Base-by-base conservation (phyloP, 2,888 invertebrate species). In the Leptinotarsa rubiginosa region DNA sequence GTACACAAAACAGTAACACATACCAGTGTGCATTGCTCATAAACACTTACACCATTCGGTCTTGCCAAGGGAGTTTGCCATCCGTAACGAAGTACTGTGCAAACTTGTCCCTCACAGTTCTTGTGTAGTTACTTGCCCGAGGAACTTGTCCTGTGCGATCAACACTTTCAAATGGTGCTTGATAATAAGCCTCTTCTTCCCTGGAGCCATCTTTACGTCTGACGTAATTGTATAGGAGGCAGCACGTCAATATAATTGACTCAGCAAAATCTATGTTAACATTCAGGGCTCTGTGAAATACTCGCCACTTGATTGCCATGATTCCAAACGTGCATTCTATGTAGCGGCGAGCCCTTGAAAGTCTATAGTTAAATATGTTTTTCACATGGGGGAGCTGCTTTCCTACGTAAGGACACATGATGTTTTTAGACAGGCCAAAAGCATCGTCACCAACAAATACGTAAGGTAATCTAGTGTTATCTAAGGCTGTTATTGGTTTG, bases 301-400 rank as follows among this genome's bases (percentile, higher is more conserved):
- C 50, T 59, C 70, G 65, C 70, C 74, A 74, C 52, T 65, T 70
- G 41, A 70, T 74, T 47, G 70, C 22, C 52, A 74, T 47, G 25
- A 70, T 70, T 3, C 74, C 74, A 74, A 74, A 73, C 18, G 56
- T 50, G 47, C 73, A 73, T 50, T 69, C 65, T 22, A 73, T 59
- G 47, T 47, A 65, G 31, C 70, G 50, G 22, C 69, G 22, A 56
- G 69, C 73, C 20, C 68, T 69, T 41, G 69, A 22, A 52, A 69
- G 31, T 25, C 54, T 54, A 69, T 69, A 72, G 49, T 41, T 68
- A 1, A 25, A 62, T 13, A 69, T 59, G n/a, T 47, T 65, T 65
- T 3, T 65, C 22, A 49, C 50, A 67, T 67, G 18, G 7, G 50
- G 0, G 15, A 67, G 1, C 12, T 50, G 66, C 12, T 67, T 67